A percentile compares a stretch with the other conserved stretches of the same genome.
Evolutionary conservation across 1,140 invertebrate species (phyloP).

Genomic region (Dendrolimus kikuchii): DNA sequence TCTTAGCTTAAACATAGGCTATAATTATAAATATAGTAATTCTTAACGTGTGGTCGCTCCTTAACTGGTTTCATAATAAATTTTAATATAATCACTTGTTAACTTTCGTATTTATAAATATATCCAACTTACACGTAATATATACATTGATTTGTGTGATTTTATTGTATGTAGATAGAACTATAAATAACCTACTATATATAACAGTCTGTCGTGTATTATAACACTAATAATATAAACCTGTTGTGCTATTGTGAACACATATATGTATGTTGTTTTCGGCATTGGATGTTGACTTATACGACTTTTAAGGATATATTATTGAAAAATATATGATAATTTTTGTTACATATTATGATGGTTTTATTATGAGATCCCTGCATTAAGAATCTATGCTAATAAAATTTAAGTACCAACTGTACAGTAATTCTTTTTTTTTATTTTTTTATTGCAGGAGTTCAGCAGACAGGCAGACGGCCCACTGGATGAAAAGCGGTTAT

Average conservation of each 20-base stretch:
- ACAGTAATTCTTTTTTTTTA: too few relatives aligned
- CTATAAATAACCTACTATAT: conserved; percentile 27
- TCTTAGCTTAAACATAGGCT: background rate
- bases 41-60: too few relatives aligned
- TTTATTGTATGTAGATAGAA: conserved; percentile 17
- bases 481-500: too few relatives aligned
- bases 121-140: background rate
- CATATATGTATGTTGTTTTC: conserved; percentile 32
- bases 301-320: conserved; percentile 52
- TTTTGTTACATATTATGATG: conserved; percentile 47
- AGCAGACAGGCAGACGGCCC: too few relatives aligned
- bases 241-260: conserved; percentile 43
- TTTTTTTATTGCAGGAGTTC: too few relatives aligned
- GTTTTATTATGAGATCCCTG: conserved; percentile 26
- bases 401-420: too few relatives aligned
- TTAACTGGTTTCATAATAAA: background rate
- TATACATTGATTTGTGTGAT: conserved; percentile 6
- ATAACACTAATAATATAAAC: conserved; percentile 10
- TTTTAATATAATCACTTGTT: conserved; percentile 1
- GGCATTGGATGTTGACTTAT: conserved; percentile 53
- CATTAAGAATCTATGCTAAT: too few relatives aligned
- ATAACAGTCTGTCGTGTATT: conserved; percentile 29
- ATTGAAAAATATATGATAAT: conserved; percentile 36
- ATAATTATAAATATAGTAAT: too few relatives aligned
- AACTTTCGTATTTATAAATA: conserved; percentile 6